Evolutionary conservation across 1,140 invertebrate species (phyloP).

Genomic region (Pachypeltis micranthus): DNA sequence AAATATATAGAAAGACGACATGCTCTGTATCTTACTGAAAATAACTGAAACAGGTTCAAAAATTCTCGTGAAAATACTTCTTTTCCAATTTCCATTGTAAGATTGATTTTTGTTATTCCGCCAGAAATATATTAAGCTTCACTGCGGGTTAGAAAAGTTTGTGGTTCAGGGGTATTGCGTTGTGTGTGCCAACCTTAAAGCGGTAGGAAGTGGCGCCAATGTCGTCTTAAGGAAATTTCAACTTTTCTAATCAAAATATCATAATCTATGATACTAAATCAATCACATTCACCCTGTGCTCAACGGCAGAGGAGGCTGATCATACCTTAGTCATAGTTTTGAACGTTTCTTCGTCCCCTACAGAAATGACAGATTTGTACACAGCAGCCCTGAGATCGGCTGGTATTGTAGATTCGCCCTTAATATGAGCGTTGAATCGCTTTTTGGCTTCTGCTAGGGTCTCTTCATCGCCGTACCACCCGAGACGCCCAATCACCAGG

Average conservation of each 20-base stretch:
- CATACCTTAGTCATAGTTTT: slow-evolving; percentile 58
- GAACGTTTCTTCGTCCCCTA: slow-evolving; percentile 56
- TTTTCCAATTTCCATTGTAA: no score
- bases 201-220: no score
- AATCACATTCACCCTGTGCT: slow-evolving; percentile 32
- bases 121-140: no score
- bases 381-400: slow-evolving; percentile 80
- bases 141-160: no score
- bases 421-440: slow-evolving; percentile 57
- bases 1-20: no score
- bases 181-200: no score
- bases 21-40: no score
- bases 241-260: not conserved
- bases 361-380: slow-evolving; percentile 68
- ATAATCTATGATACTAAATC: not conserved
- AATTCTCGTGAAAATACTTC: no score
- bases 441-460: slow-evolving; percentile 62
- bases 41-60: no score
- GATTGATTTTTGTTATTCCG: no score
- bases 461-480: slow-evolving; percentile 60
- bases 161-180: no score
- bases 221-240: not conserved
- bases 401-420: slow-evolving; percentile 49
- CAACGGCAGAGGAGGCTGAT: no score
- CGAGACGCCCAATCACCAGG: slow-evolving; percentile 68